A percentile compares a stretch with the other conserved stretches of the same genome.
These are phyloP conservation scores for Gallinago nigripennis DNA, from an alignment of 2,797 vertebrate species.

Conservation along the genomic window DNA sequence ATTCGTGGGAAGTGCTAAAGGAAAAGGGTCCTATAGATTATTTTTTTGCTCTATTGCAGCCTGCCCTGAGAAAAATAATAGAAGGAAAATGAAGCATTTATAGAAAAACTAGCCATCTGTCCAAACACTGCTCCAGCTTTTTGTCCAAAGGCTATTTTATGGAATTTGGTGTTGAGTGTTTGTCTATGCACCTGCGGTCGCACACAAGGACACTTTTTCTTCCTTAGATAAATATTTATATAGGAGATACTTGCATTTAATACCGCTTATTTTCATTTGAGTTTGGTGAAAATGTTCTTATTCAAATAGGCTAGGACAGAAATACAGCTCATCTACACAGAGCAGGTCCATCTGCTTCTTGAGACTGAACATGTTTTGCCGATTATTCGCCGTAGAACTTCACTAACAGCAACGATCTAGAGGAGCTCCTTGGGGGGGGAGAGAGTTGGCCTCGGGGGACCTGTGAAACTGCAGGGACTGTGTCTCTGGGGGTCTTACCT, in stretches of 20 bases:
- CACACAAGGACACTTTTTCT: constrained; percentile 30
- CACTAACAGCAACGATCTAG: not conserved
- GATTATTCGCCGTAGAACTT: not conserved
- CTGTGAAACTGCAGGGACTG: not conserved
- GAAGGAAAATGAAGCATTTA: not conserved
- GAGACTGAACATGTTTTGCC: not conserved
- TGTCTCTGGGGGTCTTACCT: not conserved
- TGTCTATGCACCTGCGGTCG: constrained; percentile 50
- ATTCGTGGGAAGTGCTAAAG: not conserved
- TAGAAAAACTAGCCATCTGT: constrained; percentile 57
- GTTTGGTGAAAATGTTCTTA: not conserved
- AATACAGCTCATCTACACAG: not conserved
- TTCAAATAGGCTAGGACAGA: not conserved
- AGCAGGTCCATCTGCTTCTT: constrained; percentile 4
- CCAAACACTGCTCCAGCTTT: constrained; percentile 58
- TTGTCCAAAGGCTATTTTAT: constrained; percentile 60
- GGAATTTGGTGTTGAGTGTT: not conserved
- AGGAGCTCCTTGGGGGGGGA: not conserved
- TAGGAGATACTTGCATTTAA: constrained; percentile 3
- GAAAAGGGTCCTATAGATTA: not conserved
- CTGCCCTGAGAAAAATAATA: constrained; percentile 6
- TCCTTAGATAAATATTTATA: constrained; percentile 46
- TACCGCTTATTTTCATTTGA: constrained; percentile 10
- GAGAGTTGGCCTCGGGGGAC: not conserved
- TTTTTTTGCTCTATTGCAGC: not conserved